Evolutionary conservation across 2,888 invertebrate genomes (phyloP).

Genomic region (Eurytoma californica): DNA sequence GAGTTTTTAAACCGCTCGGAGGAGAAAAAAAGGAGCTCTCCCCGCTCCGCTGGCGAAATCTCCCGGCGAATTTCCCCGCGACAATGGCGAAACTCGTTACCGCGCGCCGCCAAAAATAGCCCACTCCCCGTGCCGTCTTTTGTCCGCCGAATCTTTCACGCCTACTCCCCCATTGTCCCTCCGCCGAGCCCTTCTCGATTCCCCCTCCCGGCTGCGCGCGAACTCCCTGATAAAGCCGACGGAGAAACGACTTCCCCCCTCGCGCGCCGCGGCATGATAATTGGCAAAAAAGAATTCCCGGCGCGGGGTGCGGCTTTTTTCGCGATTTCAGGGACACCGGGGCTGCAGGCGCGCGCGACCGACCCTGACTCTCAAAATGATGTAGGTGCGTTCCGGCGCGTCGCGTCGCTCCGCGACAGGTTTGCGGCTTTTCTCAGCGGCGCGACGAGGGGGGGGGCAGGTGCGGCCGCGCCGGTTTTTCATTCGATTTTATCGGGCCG

Average conservation of each 20-base stretch:
- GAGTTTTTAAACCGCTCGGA: no score
- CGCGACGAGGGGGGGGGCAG: conserved; percentile 17
- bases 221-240: not conserved
- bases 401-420: not conserved
- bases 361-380: conserved; percentile 62
- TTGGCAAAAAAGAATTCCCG: conserved; percentile 40
- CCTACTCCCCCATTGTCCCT: no score
- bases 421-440: not conserved
- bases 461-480: conserved; percentile 28
- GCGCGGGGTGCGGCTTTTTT: not conserved
- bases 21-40: no score
- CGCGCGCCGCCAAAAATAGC: no score
- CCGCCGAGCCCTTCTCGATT: no score
- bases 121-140: no score
- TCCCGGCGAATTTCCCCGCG: no score
- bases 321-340: conserved; percentile 45
- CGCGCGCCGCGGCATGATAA: conserved; percentile 40
- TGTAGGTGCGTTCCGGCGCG: conserved; percentile 52
- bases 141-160: no score
- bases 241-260: not conserved
- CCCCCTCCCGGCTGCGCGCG: no score
- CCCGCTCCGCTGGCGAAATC: no score
- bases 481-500: conserved; percentile 32
- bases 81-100: no score
- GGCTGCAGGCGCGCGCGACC: not conserved